phyloP scores from a whole-genome alignment of 2,797 vertebrate genomes.

The Leuciscus waleckii region DNA sequence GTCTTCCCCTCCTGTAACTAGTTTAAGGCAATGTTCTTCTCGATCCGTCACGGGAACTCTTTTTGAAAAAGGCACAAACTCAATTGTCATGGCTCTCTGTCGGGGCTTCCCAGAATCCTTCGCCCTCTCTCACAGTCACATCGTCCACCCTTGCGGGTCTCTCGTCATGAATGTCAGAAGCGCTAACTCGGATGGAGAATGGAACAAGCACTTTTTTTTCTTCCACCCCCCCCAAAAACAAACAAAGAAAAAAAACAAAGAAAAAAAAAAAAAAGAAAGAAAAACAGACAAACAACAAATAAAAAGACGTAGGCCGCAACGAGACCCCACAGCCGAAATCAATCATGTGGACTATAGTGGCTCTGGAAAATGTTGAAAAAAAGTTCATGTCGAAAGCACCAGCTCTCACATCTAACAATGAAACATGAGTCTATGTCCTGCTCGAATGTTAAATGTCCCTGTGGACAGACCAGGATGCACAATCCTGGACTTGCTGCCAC shows the following conservation, averaged over 20 bases:
- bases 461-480: slow-evolving; percentile 49
- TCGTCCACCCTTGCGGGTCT: slow-evolving; percentile 58
- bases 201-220: slow-evolving; percentile 59
- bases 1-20: slow-evolving; percentile 70
- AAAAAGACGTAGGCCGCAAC: slow-evolving; percentile 47
- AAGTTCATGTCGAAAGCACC: slow-evolving; percentile 58
- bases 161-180: slow-evolving; percentile 54
- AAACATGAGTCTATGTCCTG: slow-evolving; percentile 53
- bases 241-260: slow-evolving; percentile 44
- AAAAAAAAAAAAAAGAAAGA: slow-evolving; percentile 47
- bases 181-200: slow-evolving; percentile 69
- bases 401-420: slow-evolving; percentile 59
- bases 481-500: slow-evolving; percentile 37
- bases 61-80: slow-evolving; percentile 90
- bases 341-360: slow-evolving; percentile 57
- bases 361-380: slow-evolving; percentile 54
- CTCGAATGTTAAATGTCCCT: slow-evolving; percentile 52
- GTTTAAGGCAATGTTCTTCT: slow-evolving; percentile 95
- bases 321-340: slow-evolving; percentile 41
- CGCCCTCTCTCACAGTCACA: slow-evolving; percentile 56
- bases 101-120: slow-evolving; percentile 66
- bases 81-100: slow-evolving; percentile 71
- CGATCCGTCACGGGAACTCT: slow-evolving; percentile 83
- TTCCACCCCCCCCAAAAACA: not conserved
- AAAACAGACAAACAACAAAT: slow-evolving; percentile 48